phyloP scores from a whole-genome alignment of 2,797 vertebrate genomes.

The Anniella stebbinsi region DNA sequence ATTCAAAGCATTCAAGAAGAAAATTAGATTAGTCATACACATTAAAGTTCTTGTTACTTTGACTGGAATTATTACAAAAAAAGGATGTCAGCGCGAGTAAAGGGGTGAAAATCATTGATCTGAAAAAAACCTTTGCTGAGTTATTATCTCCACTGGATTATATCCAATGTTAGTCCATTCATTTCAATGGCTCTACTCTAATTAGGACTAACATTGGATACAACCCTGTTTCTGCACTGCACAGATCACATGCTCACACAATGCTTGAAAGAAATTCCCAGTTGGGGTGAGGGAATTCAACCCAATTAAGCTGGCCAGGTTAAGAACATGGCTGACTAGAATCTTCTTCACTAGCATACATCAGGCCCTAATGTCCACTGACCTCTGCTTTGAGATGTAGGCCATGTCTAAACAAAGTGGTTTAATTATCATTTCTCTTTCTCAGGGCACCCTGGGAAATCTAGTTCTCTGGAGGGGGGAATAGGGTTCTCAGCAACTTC shows the following conservation, averaged over 20 bases:
- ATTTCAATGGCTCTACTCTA: too few species aligned
- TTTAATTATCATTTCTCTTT: not conserved
- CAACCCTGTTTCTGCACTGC: not conserved
- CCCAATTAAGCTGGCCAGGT: slow-evolving; percentile 11
- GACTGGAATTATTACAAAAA: not conserved
- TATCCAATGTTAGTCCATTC: too few species aligned
- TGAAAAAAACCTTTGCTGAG: not conserved
- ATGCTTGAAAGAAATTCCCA: not conserved
- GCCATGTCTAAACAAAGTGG: not conserved
- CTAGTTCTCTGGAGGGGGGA: not conserved
- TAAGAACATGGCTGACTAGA: slow-evolving; percentile 24
- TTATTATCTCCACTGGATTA: not conserved
- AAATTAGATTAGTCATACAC: not conserved
- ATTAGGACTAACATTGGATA: too few species aligned
- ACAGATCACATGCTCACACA: not conserved
- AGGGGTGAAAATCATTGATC: not conserved
- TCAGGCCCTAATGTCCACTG: not conserved
- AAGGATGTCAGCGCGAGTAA: not conserved
- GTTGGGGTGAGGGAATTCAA: slow-evolving; percentile 14
- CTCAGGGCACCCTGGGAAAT: not conserved
- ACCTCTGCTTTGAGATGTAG: not conserved
- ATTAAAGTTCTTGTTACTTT: not conserved
- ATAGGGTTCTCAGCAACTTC: not conserved
- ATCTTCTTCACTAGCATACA: not conserved
- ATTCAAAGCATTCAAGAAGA: not conserved